Evolutionary conservation across 2,888 invertebrate species (phyloP).

Genomic region (Rhodophaea formosa): DNA sequence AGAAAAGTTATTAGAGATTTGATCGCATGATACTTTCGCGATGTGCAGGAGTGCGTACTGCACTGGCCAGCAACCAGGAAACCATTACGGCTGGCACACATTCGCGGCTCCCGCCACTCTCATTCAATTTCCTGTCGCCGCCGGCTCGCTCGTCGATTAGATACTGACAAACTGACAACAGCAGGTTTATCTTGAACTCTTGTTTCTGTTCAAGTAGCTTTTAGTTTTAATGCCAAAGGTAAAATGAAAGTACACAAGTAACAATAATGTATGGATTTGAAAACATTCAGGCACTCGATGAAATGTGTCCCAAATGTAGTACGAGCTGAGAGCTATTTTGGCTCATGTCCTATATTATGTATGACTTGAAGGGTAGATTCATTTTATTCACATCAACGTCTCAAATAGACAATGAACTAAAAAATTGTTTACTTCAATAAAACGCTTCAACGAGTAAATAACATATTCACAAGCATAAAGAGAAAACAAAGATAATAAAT

Average conservation of each 20-base stretch:
- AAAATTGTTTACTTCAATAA: no score
- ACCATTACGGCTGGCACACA: slow-evolving; percentile 63
- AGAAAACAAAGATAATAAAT: not conserved
- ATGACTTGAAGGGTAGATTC: no score
- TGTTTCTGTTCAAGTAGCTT: not conserved
- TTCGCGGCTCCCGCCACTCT: slow-evolving; percentile 56
- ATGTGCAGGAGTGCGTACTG: slow-evolving; percentile 16
- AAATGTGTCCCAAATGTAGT: no score
- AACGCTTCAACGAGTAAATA: no score
- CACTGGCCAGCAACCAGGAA: slow-evolving; percentile 50
- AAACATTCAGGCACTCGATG: no score
- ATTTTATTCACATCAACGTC: no score
- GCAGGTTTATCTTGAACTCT: slow-evolving; percentile 10
- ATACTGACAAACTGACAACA: slow-evolving; percentile 34
- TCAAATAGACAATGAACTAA: no score
- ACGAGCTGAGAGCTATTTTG: no score
- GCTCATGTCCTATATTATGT: no score
- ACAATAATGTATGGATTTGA: no score
- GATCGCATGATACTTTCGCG: slow-evolving; percentile 1
- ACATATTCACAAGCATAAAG: not conserved
- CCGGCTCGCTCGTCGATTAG: slow-evolving; percentile 36
- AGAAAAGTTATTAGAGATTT: slow-evolving; percentile 6
- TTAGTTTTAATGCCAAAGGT: no score
- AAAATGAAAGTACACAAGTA: no score
- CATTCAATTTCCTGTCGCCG: slow-evolving; percentile 70